Conservation (phyloP, 2,113 vertebrate genomes). For the Epinephelus moara region DNA sequence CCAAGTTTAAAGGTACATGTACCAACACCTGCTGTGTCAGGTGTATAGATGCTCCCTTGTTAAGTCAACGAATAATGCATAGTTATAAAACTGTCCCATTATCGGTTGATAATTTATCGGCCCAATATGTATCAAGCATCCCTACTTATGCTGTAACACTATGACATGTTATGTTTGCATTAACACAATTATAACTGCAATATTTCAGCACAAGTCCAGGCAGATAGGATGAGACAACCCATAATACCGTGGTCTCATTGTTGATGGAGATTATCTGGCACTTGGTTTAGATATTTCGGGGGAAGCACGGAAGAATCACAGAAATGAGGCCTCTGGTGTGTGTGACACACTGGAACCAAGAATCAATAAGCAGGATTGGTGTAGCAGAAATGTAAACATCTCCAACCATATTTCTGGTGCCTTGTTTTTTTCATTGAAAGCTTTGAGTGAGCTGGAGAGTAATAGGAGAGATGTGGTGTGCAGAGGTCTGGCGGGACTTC, state of each 20-base stretch:
- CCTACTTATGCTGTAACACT: neutral
- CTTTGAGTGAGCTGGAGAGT: neutral
- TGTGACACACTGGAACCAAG: neutral
- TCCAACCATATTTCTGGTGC: neutral
- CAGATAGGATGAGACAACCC: neutral
- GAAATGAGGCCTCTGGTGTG: neutral
- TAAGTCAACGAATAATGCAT: no score
- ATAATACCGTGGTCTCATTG: neutral
- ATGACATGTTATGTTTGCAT: neutral
- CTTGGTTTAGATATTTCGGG: neutral
- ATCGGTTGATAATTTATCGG: no score
- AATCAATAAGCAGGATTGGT: neutral
- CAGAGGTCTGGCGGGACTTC: conserved; percentile 39
- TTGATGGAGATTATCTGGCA: neutral
- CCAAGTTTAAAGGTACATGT: no score
- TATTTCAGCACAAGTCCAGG: neutral
- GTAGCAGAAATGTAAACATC: neutral
- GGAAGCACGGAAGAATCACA: neutral
- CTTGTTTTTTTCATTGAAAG: conserved; percentile 1
- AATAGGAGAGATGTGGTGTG: conserved; percentile 10
- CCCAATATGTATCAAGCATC: no score
- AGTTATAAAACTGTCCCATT: no score
- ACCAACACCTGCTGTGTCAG: no score
- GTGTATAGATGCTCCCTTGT: no score
- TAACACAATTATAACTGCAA: neutral